A percentile compares a stretch with the other conserved stretches of the same genome.
Conservation (phyloP, 2,888 invertebrate species). For the Heliconius ethilla region DNA sequence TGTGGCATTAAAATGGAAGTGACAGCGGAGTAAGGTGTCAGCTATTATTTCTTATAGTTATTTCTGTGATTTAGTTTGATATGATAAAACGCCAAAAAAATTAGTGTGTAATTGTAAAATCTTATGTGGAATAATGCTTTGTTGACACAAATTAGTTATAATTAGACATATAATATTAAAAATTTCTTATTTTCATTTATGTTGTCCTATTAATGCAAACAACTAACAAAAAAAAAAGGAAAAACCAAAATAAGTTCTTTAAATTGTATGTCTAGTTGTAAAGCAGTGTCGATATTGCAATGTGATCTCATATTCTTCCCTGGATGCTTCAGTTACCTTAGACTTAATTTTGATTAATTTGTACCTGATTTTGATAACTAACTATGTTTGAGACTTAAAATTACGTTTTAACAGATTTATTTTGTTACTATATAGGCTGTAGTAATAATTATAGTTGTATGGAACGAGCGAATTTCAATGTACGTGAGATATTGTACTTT, state of each 20-base stretch:
- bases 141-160: slow-evolving; percentile 45
- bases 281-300: slow-evolving; percentile 53
- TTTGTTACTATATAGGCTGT: slow-evolving; percentile 63
- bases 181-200: neutral
- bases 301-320: slow-evolving; percentile 77
- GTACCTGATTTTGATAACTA: slow-evolving; percentile 77
- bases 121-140: slow-evolving; percentile 54
- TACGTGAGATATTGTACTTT: slow-evolving; percentile 62
- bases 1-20: slow-evolving; percentile 46
- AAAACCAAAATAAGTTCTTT: slow-evolving; percentile 17
- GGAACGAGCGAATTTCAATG: slow-evolving; percentile 73
- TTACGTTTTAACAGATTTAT: slow-evolving; percentile 74
- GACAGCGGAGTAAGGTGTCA: slow-evolving; percentile 50
- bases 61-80: slow-evolving; percentile 77
- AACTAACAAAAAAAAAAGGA: neutral
- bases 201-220: neutral
- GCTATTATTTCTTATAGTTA: slow-evolving; percentile 55
- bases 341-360: slow-evolving; percentile 77
- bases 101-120: slow-evolving; percentile 62
- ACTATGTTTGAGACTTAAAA: slow-evolving; percentile 72
- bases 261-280: slow-evolving; percentile 40
- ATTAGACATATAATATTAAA: neutral
- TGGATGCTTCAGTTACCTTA: slow-evolving; percentile 78
- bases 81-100: slow-evolving; percentile 71
- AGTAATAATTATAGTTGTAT: slow-evolving; percentile 61